phyloP scores from a whole-genome alignment of 2,797 vertebrate species.

The Botia kubotai region DNA sequence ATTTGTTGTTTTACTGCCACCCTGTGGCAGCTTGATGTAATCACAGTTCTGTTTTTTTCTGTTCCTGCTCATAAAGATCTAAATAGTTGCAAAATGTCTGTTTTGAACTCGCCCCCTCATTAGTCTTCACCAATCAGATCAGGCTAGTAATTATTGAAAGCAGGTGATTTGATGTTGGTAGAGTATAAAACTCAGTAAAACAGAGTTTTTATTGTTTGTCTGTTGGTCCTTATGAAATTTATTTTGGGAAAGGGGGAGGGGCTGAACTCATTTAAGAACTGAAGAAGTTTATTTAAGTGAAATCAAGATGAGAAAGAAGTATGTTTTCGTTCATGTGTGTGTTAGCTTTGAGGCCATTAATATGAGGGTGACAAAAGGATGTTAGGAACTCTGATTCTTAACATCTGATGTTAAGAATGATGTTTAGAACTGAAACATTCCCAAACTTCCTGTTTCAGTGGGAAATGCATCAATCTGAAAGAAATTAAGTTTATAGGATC shows the following conservation, averaged over 20 bases:
- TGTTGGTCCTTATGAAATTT: no score
- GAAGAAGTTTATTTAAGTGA: no score
- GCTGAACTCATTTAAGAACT: background rate
- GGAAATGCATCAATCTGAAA: no score
- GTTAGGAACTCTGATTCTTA: no score
- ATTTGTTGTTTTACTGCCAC: constrained; percentile 15
- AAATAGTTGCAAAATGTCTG: background rate
- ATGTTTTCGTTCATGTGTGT: background rate
- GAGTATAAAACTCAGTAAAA: background rate
- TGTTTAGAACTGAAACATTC: no score
- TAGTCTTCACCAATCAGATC: background rate
- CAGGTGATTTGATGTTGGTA: background rate
- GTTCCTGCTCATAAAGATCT: background rate
- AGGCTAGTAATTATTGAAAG: background rate
- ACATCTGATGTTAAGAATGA: no score
- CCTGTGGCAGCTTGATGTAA: constrained; percentile 27
- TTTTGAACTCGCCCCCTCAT: background rate
- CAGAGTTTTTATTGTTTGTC: background rate
- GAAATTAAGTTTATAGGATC: no score
- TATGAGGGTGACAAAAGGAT: background rate
- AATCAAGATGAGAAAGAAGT: background rate
- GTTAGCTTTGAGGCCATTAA: background rate
- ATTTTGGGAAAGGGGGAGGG: no score
- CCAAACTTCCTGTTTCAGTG: no score
- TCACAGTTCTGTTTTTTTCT: background rate